Evolutionary conservation across 2,888 invertebrate genomes (phyloP).

Genomic region (Eupithecia centaureata): DNA sequence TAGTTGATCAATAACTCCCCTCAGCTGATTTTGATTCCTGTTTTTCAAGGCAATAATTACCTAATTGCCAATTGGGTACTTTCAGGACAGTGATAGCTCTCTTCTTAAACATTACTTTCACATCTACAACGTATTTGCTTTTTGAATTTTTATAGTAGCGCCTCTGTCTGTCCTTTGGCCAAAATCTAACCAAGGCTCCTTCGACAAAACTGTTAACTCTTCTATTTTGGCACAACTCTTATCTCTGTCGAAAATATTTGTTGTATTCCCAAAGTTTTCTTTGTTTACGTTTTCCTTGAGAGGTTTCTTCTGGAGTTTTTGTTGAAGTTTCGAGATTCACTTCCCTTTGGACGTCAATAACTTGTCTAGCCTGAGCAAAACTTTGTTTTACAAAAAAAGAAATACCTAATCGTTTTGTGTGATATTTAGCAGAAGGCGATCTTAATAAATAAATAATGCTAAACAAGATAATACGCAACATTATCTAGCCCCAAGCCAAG

Average conservation of each 20-base stretch:
- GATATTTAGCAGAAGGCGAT: too few relatives aligned
- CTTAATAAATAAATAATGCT: too few relatives aligned
- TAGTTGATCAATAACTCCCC: too few relatives aligned
- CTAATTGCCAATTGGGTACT: too few relatives aligned
- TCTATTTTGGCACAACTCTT: conserved; percentile 27
- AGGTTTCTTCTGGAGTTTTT: conserved; percentile 18
- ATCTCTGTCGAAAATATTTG: conserved; percentile 27
- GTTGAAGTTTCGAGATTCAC: conserved; percentile 17
- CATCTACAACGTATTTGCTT: not conserved
- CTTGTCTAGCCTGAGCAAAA: too few relatives aligned
- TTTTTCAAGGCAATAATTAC: too few relatives aligned
- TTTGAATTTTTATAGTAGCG: conserved; percentile 24
- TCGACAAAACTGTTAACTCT: conserved; percentile 25
- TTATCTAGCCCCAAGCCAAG: too few relatives aligned
- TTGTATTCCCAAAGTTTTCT: conserved; percentile 23
- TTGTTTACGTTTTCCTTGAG: conserved; percentile 23
- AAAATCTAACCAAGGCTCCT: conserved; percentile 23
- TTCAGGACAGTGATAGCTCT: not conserved
- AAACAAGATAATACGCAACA: too few relatives aligned
- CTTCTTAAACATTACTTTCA: not conserved
- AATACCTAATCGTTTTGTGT: too few relatives aligned
- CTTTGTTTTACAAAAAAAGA: too few relatives aligned
- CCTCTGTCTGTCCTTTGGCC: conserved; percentile 31
- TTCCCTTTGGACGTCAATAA: not conserved
- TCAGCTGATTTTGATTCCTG: too few relatives aligned